phyloP scores from a whole-genome alignment of 2,113 vertebrate genomes.

The Indicator indicator region DNA sequence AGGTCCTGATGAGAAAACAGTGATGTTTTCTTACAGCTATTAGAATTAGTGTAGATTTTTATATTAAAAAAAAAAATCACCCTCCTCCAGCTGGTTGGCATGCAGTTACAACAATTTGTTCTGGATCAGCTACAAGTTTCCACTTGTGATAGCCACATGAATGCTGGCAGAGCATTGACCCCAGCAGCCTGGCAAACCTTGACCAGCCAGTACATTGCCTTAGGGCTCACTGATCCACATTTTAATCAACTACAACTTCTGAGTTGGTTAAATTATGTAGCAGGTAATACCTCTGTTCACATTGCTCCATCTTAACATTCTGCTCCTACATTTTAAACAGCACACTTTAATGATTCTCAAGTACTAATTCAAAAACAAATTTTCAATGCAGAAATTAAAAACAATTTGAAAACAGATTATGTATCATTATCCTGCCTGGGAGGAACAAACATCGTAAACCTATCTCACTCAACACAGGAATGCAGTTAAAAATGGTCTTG shows the following conservation, averaged over 20 bases:
- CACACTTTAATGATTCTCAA: not conserved
- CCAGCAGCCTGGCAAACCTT: not conserved
- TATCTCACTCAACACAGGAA: not conserved
- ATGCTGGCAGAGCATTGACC: not conserved
- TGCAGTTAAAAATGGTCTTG: not conserved
- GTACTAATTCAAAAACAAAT: slow-evolving; percentile 17
- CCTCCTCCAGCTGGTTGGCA: not conserved
- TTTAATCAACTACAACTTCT: not conserved
- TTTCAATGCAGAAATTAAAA: slow-evolving; percentile 40
- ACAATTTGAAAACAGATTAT: slow-evolving; percentile 33
- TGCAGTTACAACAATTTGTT: not conserved
- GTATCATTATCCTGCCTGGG: not conserved
- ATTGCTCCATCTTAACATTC: not conserved
- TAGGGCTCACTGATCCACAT: not conserved
- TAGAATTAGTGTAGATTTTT: not conserved
- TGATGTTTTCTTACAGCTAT: not conserved
- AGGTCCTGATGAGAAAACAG: not conserved
- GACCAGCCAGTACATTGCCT: not conserved
- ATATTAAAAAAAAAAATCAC: not conserved
- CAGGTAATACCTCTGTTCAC: not conserved
- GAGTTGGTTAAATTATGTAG: not conserved
- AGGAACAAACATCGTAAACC: slow-evolving; percentile 3
- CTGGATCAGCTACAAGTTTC: not conserved
- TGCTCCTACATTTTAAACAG: not conserved
- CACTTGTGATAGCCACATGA: not conserved